Base-by-base conservation (phyloP, 2,888 invertebrate species). In the Invenusta paracnida region DNA sequence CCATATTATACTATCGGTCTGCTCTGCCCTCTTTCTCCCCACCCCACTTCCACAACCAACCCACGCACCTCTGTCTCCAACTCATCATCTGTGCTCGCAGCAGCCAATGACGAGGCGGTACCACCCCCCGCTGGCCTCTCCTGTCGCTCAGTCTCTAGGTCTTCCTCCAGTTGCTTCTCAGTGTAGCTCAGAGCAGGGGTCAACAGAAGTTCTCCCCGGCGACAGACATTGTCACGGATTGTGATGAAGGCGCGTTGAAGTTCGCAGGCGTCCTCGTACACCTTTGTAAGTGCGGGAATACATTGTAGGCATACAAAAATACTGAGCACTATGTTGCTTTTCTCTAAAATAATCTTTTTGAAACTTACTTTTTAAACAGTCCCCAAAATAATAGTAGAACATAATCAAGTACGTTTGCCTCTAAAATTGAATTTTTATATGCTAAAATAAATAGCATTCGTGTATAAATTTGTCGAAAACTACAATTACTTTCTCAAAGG, bases 211-310 rank as follows among this genome's bases (percentile, higher is more conserved):
- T 94, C 94, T 5, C 95, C 94, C 88, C 94, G 94, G 87, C 94
- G 94, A 90, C 97, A 98, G 27, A 95, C 92, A 88, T 94, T 92
- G 89, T 94, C 94, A 85, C 94, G 91, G 87, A 90, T 91, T 86
- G 90, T 94, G 79, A 98, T 95, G 92, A 96, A 98, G 92, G 94
- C 96, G 13, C 94, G 94, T 91, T 98, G 98, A 84, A 99, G 93
- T 89, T 97, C 97, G 30, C 96, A 94, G 0, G 97, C 95, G 92
- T 99, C 98, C 90, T 98, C 97, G 92, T 97, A 98, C 81, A 96
- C 94, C 91, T 92, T 5, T 17, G n/a, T 66, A 82, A 1, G 1
- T 0, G 83, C 13, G 13, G 27, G 29, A 23, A n/a, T n/a, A n/a
- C n/a, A n/a, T n/a, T n/a, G n/a, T n/a, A n/a, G n/a, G n/a, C n/a